Conservation (phyloP, 2,888 invertebrate genomes). For the Habrosyne pyritoides region DNA sequence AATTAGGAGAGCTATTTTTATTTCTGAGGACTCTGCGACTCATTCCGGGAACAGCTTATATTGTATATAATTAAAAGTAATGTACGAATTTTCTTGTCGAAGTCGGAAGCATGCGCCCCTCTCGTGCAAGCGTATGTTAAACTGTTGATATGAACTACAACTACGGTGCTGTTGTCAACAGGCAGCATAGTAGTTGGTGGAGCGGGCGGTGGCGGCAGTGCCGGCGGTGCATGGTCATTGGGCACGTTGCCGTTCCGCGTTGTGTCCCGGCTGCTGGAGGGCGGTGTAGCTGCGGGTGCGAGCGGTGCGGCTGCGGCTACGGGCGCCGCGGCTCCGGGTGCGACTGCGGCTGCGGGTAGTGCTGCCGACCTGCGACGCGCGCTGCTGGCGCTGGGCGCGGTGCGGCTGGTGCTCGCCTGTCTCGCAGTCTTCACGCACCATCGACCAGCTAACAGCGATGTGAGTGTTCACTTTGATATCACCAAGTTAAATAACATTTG, state of each 20-base stretch:
- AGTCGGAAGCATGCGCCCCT: no score
- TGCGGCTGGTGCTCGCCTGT: slow-evolving; percentile 93
- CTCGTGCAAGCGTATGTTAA: no score
- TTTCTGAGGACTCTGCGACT: no score
- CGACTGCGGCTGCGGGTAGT: not conserved
- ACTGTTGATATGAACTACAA: no score
- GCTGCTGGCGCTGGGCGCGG: slow-evolving; percentile 92
- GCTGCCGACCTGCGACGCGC: slow-evolving; percentile 88
- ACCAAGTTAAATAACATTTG: no score
- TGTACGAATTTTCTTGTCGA: no score
- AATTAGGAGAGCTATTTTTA: no score
- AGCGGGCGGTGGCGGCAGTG: slow-evolving; percentile 28
- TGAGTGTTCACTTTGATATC: slow-evolving; percentile 28
- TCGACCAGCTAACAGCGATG: slow-evolving; percentile 79
- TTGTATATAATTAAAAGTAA: no score
- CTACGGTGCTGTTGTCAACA: no score
- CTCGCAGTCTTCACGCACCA: slow-evolving; percentile 95
- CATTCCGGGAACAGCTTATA: no score
- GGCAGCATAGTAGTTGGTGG: slow-evolving; percentile 67
- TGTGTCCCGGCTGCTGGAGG: slow-evolving; percentile 89
- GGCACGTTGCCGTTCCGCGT: slow-evolving; percentile 91
- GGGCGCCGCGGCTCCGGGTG: slow-evolving; percentile 44
- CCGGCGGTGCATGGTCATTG: slow-evolving; percentile 54
- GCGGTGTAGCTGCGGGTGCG: slow-evolving; percentile 87
- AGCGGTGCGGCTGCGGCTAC: slow-evolving; percentile 91